phyloP scores from a whole-genome alignment of 1,140 invertebrate species.

The Drepana arcuata region DNA sequence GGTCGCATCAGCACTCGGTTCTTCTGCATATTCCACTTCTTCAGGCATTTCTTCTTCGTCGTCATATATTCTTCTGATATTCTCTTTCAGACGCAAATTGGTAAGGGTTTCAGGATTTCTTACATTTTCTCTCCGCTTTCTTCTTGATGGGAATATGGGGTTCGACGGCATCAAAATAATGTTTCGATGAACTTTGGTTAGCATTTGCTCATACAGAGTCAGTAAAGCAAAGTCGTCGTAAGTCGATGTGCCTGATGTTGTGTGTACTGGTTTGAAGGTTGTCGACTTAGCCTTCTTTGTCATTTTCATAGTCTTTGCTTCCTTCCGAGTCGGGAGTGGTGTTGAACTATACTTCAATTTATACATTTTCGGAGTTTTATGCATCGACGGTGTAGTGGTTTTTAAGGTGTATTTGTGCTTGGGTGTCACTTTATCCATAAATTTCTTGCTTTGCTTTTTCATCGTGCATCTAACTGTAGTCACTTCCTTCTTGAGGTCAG shows the following conservation, averaged over 20 bases:
- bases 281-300: constrained; percentile 4
- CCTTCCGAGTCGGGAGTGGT: too few species aligned
- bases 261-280: too few species aligned
- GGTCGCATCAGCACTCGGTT: background rate
- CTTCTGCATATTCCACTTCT: constrained; percentile 1
- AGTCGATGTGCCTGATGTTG: constrained; percentile 4
- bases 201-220: constrained; percentile 34
- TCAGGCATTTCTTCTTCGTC: constrained; percentile 11
- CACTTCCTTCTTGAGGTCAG: constrained; percentile 26
- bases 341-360: too few species aligned
- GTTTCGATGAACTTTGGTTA: constrained; percentile 30
- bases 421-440: background rate
- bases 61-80: constrained; percentile 12
- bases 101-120: constrained; percentile 12
- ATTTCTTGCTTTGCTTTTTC: constrained; percentile 12
- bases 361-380: background rate
- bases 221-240: constrained; percentile 37
- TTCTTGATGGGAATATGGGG: constrained; percentile 3
- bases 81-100: constrained; percentile 15
- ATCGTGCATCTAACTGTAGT: constrained; percentile 16
- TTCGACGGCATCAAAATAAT: constrained; percentile 26
- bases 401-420: constrained; percentile 3
- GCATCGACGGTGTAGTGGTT: constrained; percentile 1
- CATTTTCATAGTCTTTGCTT: background rate
- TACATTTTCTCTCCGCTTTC: constrained; percentile 9